phyloP scores from a whole-genome alignment of 2,797 vertebrate genomes.

The Sphenopsis melanotis region DNA sequence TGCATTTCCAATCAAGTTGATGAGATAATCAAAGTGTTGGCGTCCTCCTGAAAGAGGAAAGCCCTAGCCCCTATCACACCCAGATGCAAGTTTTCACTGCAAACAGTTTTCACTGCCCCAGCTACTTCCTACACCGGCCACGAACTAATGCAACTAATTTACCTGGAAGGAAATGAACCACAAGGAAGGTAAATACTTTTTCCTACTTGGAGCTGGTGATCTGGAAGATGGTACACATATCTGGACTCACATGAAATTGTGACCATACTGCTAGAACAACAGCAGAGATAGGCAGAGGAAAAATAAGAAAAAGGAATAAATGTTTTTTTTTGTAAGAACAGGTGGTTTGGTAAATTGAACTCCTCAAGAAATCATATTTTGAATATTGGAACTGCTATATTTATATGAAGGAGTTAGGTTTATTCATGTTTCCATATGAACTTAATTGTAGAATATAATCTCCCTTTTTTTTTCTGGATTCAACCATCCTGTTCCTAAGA shows the following conservation, averaged over 20 bases:
- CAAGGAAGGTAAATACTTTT: neutral
- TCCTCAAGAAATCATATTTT: neutral
- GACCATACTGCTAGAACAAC: neutral
- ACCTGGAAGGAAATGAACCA: neutral
- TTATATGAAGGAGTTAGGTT: neutral
- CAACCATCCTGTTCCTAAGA: neutral
- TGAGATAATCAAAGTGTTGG: neutral
- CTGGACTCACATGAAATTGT: neutral
- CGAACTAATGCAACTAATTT: neutral
- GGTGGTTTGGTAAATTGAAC: neutral
- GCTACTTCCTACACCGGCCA: neutral
- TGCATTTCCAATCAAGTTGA: neutral
- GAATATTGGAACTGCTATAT: neutral
- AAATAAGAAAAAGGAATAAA: neutral
- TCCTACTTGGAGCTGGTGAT: neutral
- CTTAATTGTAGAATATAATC: neutral
- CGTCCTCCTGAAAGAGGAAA: neutral
- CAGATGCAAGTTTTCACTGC: neutral
- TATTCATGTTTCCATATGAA: neutral
- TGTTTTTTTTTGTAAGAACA: rapidly evolving
- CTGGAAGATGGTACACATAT: neutral
- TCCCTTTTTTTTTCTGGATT: neutral
- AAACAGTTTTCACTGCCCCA: neutral
- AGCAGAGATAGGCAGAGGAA: neutral
- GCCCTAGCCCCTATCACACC: rapidly evolving